These are phyloP conservation scores for Bufo bufo DNA, from an alignment of 2,113 vertebrate species.

Conservation along the genomic window DNA sequence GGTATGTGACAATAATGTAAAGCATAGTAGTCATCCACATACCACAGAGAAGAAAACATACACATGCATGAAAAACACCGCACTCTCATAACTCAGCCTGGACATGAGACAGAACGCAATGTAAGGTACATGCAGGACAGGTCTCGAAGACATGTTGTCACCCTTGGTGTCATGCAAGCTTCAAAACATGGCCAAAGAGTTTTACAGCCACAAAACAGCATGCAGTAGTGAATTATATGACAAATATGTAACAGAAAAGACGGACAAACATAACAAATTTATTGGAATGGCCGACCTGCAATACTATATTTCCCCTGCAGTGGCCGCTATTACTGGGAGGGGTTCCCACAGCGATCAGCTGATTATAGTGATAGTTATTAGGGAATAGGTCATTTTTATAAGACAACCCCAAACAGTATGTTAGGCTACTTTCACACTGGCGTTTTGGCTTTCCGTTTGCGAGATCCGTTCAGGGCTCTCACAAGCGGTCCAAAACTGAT, in stretches of 20 bases:
- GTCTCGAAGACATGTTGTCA: neutral
- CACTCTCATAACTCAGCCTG: neutral
- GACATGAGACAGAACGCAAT: neutral
- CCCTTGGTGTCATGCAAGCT: neutral
- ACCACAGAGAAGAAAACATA: slow-evolving; percentile 14
- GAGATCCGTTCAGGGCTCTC: no score
- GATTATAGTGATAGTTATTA: neutral
- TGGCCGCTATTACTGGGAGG: no score
- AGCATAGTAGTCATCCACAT: slow-evolving; percentile 9
- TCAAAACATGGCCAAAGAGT: neutral
- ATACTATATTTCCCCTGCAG: no score
- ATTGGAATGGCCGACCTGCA: no score
- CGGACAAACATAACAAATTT: no score
- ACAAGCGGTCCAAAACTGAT: no score
- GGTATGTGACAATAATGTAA: slow-evolving; percentile 4
- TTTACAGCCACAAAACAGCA: neutral
- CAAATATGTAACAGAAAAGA: neutral
- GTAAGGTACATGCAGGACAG: neutral
- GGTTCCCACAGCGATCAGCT: neutral
- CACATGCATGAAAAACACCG: neutral
- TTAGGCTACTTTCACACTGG: no score
- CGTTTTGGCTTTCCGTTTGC: no score
- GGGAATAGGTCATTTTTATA: no score
- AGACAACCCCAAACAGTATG: no score
- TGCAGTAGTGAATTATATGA: neutral